Conservation (phyloP, 2,797 vertebrate genomes). For the Hydrocynus forskahlii region DNA sequence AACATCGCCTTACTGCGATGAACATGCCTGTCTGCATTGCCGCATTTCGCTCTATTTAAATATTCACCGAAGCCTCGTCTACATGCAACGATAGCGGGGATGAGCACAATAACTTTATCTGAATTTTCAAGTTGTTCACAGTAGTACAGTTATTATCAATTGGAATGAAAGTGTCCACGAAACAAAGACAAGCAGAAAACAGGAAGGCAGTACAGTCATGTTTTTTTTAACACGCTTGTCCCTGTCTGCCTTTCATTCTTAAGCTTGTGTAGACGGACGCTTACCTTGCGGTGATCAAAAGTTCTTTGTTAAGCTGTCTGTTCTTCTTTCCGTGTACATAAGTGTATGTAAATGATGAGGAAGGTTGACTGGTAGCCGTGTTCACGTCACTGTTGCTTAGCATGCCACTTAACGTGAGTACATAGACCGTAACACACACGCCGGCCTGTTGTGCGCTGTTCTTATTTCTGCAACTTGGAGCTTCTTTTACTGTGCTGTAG, state of each 20-base stretch:
- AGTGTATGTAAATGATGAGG: constrained; percentile 38
- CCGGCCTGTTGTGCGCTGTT: neutral
- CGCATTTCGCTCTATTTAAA: neutral
- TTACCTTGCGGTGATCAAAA: constrained; percentile 27
- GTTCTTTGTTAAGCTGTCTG: constrained; percentile 34
- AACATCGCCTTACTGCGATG: too few relatives aligned
- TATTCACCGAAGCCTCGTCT: neutral
- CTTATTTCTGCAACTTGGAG: neutral
- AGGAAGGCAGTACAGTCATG: neutral
- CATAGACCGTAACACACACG: neutral
- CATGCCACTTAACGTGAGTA: neutral
- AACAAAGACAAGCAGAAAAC: neutral
- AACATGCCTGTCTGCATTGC: too few relatives aligned
- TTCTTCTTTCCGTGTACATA: constrained; percentile 21
- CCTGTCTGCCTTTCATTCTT: constrained; percentile 21
- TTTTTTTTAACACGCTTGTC: neutral
- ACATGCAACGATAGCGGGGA: neutral
- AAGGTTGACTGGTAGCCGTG: constrained; percentile 30
- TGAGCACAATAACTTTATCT: neutral
- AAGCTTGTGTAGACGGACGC: neutral
- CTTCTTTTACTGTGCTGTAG: too few relatives aligned
- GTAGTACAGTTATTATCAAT: neutral
- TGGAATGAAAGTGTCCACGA: neutral
- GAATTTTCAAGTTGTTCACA: neutral
- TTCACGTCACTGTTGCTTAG: constrained; percentile 23